Conservation (phyloP, 2,797 vertebrate genomes). For the Vipera ursinii region DNA sequence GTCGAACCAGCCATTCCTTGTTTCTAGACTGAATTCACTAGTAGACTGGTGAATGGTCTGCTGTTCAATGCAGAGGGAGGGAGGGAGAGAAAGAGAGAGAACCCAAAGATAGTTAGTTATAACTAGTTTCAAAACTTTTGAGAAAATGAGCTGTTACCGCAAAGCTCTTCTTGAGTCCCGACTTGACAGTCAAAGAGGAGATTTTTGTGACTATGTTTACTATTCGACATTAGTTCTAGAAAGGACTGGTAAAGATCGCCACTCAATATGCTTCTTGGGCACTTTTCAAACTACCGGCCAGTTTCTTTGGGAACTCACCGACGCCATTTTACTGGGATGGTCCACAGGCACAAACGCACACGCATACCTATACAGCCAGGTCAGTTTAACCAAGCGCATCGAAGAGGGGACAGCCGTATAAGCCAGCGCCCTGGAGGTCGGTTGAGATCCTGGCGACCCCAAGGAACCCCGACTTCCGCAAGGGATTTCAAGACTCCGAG, state of each 20-base stretch:
- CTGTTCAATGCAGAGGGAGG: too few species aligned
- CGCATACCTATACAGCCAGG: not conserved
- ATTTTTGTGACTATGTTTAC: not conserved
- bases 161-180: not conserved
- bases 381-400: not conserved
- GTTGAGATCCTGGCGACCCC: not conserved
- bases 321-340: too few species aligned
- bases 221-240: not conserved
- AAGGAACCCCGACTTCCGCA: not conserved
- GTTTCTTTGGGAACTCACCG: not conserved
- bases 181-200: not conserved
- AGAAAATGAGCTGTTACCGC: not conserved
- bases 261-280: not conserved
- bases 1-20: not conserved
- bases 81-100: too few species aligned
- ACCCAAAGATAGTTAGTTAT: too few species aligned
- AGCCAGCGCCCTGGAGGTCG: not conserved
- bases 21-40: not conserved
- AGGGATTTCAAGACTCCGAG: not conserved
- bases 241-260: not conserved
- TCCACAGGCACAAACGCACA: not conserved
- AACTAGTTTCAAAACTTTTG: not conserved
- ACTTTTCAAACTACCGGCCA: not conserved
- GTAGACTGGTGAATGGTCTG: too few species aligned
- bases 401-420: not conserved